These are phyloP conservation scores for Caenorhabditis latens DNA, from an alignment of 1,140 invertebrate genomes.

Conservation along the genomic window DNA sequence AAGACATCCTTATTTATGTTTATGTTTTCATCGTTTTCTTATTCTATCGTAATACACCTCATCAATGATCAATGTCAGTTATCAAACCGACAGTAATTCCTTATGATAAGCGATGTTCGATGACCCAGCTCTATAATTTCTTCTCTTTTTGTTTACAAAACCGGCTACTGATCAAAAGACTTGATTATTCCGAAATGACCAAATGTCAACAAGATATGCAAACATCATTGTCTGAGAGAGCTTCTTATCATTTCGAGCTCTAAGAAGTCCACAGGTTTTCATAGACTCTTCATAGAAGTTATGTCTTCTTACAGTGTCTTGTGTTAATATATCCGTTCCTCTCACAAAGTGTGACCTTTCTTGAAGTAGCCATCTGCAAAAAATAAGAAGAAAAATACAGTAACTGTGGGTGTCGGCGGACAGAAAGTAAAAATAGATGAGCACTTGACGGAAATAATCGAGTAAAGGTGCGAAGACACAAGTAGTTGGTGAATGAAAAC, in stretches of 20 bases:
- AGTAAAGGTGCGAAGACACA: slow-evolving; percentile 46
- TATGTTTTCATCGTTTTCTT: neutral
- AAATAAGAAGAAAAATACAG: neutral
- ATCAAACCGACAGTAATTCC: slow-evolving; percentile 6
- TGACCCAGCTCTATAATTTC: slow-evolving; percentile 14
- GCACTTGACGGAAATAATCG: slow-evolving; percentile 27
- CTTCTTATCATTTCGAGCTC: neutral
- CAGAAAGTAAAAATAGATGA: slow-evolving; percentile 24
- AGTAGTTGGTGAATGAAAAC: slow-evolving; percentile 48
- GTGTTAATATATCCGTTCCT: neutral
- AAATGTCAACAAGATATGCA: slow-evolving; percentile 17
- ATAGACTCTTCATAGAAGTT: neutral
- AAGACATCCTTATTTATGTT: neutral
- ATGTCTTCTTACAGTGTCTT: slow-evolving; percentile 10
- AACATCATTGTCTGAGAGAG: neutral
- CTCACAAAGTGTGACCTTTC: neutral
- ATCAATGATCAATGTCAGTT: slow-evolving; percentile 32
- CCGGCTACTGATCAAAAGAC: slow-evolving; percentile 19
- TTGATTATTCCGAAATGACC: slow-evolving; percentile 38
- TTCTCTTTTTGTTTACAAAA: slow-evolving; percentile 17
- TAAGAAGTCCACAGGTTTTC: neutral
- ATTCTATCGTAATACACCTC: neutral
- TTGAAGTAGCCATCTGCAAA: neutral
- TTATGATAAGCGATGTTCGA: slow-evolving; percentile 2
- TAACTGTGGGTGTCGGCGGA: neutral